phyloP scores from a whole-genome alignment of 2,113 vertebrate species.

The Maccullochella peelii region DNA sequence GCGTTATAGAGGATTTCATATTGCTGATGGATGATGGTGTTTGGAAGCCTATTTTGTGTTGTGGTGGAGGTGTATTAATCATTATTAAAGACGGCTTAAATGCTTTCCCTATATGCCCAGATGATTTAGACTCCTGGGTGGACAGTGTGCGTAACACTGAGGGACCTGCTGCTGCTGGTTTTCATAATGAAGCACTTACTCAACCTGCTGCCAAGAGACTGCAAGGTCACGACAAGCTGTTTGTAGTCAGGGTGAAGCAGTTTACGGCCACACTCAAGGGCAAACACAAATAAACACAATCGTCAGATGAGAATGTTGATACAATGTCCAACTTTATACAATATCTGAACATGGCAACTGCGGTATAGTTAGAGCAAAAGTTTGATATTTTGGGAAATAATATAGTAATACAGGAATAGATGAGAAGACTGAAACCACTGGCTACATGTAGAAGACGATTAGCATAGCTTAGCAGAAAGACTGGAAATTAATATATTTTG shows the following conservation, averaged over 20 bases:
- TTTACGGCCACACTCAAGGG: slow-evolving; percentile 58
- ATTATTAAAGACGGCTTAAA: slow-evolving; percentile 77
- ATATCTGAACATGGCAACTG: background rate
- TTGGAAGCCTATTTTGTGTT: slow-evolving; percentile 63
- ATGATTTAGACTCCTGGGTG: slow-evolving; percentile 74
- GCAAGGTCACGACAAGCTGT: slow-evolving; percentile 65
- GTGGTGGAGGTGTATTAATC: slow-evolving; percentile 73
- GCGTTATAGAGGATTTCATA: slow-evolving; percentile 69
- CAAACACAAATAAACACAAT: slow-evolving; percentile 46
- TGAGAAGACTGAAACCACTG: background rate
- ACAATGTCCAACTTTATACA: background rate
- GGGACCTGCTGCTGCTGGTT: slow-evolving; percentile 59
- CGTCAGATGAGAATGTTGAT: too few species aligned
- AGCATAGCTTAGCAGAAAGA: background rate
- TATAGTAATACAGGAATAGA: background rate
- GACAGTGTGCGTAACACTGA: slow-evolving; percentile 59
- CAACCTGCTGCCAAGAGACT: slow-evolving; percentile 65
- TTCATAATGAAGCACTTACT: slow-evolving; percentile 75
- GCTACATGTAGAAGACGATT: too few species aligned
- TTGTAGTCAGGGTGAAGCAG: slow-evolving; percentile 36
- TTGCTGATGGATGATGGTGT: slow-evolving; percentile 71
- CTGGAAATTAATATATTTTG: too few species aligned
- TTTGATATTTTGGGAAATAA: background rate
- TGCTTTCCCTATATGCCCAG: slow-evolving; percentile 64
- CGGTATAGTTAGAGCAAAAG: background rate